Evolutionary conservation across 2,113 vertebrate species (phyloP).

Genomic region (Carassius carassius): DNA sequence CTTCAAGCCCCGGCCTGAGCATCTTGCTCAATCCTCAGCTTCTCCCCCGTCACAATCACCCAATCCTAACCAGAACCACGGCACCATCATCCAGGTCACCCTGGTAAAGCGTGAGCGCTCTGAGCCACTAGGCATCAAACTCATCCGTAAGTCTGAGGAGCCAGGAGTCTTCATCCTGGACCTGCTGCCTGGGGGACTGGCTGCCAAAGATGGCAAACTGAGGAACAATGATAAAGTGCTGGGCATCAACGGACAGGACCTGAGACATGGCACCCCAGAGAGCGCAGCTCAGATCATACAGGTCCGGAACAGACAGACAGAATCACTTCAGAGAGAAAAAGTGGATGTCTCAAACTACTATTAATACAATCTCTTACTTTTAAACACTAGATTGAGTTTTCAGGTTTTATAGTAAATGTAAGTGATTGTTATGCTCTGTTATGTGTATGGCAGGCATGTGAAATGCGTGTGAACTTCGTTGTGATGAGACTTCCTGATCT

Average conservation of each 20-base stretch:
- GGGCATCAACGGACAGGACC: conserved; percentile 89
- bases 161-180: conserved; percentile 90
- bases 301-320: conserved; percentile 67
- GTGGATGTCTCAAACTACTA: neutral
- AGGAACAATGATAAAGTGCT: conserved; percentile 88
- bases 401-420: neutral
- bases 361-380: neutral
- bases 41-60: conserved; percentile 52
- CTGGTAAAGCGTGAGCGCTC: conserved; percentile 82
- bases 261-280: conserved; percentile 90
- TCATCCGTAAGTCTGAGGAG: conserved; percentile 88
- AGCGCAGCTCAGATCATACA: conserved; percentile 92
- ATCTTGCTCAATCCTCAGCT: conserved; percentile 58
- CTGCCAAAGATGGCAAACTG: conserved; percentile 87
- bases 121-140: conserved; percentile 88
- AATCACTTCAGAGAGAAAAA: neutral
- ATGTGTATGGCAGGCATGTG: conserved; percentile 76
- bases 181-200: conserved; percentile 85
- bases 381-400: neutral
- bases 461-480: conserved; percentile 88
- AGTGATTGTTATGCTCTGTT: conserved; percentile 9
- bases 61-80: conserved; percentile 58
- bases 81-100: conserved; percentile 83
- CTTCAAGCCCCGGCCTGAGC: conserved; percentile 74
- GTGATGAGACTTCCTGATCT: conserved; percentile 79